phyloP scores from a whole-genome alignment of 2,797 vertebrate species.

The Diplodus sargus region DNA sequence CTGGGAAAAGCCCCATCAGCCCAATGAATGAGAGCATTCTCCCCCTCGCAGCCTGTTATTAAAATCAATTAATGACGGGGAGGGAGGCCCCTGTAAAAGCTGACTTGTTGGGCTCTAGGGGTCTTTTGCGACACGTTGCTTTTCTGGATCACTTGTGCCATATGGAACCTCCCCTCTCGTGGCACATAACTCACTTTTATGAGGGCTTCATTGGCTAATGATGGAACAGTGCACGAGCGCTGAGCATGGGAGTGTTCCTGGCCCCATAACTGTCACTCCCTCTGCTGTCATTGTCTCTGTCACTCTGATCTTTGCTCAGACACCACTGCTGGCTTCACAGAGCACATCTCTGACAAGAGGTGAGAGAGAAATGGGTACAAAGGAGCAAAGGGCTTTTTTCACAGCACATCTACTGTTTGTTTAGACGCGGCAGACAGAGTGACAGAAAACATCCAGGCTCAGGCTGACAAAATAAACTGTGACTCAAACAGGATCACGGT shows the following conservation, averaged over 20 bases:
- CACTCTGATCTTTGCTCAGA: slow-evolving; percentile 64
- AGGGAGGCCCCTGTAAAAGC: slow-evolving; percentile 80
- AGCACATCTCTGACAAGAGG: slow-evolving; percentile 43
- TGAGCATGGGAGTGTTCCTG: slow-evolving; percentile 74
- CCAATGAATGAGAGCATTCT: slow-evolving; percentile 84
- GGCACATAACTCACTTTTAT: slow-evolving; percentile 85
- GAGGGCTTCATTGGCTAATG: slow-evolving; percentile 84
- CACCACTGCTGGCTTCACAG: slow-evolving; percentile 49
- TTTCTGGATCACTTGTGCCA: slow-evolving; percentile 87
- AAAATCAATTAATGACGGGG: slow-evolving; percentile 86
- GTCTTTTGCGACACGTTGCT: slow-evolving; percentile 80
- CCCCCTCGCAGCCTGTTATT: slow-evolving; percentile 82
- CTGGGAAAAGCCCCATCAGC: slow-evolving; percentile 81
- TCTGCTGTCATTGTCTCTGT: slow-evolving; percentile 60
- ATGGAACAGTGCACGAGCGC: slow-evolving; percentile 79
- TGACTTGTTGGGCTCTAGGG: slow-evolving; percentile 83
- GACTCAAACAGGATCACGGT: slow-evolving; percentile 38
- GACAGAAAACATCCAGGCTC: slow-evolving; percentile 61
- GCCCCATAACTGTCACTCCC: slow-evolving; percentile 75
- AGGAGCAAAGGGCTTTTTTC: slow-evolving; percentile 23
- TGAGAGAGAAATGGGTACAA: slow-evolving; percentile 45
- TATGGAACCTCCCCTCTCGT: slow-evolving; percentile 84
- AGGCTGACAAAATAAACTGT: slow-evolving; percentile 59
- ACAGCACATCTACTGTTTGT: slow-evolving; percentile 49
- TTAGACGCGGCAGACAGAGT: slow-evolving; percentile 55